A percentile compares a stretch with the other conserved stretches of the same genome.
Conservation (phyloP, 2,888 invertebrate species). For the Brenthis hecate region DNA sequence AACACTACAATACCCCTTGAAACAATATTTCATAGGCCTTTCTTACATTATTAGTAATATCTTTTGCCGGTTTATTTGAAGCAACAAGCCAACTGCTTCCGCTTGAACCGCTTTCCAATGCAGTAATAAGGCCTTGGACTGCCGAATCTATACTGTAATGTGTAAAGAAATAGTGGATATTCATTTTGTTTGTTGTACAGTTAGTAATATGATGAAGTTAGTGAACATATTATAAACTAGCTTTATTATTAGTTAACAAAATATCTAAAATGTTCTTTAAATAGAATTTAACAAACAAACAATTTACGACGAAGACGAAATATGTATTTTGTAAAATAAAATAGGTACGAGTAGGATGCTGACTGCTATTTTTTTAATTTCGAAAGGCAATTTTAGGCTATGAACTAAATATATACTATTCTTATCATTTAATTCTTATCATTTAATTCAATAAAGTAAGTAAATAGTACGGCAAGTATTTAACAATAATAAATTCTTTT, state of each 20-base stretch:
- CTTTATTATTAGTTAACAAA: not conserved
- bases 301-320: too few relatives aligned
- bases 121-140: conserved; percentile 30
- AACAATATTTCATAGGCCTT: conserved; percentile 57
- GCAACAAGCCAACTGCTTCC: conserved; percentile 68
- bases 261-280: too few relatives aligned
- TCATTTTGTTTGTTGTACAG: not conserved
- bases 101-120: conserved; percentile 45
- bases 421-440: too few relatives aligned
- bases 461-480: not conserved
- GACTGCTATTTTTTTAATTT: too few relatives aligned
- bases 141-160: conserved; percentile 34
- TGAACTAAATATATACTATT: too few relatives aligned
- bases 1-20: conserved; percentile 49
- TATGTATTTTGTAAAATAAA: too few relatives aligned
- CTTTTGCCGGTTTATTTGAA: conserved; percentile 57
- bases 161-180: not conserved
- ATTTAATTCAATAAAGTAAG: too few relatives aligned
- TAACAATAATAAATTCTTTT: not conserved
- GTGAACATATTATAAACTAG: not conserved
- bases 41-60: conserved; percentile 57
- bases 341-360: too few relatives aligned
- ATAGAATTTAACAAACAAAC: too few relatives aligned
- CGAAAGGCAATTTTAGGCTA: too few relatives aligned
- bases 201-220: not conserved